Evolutionary conservation across 2,797 vertebrate genomes (phyloP).

Genomic region (Pristis pectinata): DNA sequence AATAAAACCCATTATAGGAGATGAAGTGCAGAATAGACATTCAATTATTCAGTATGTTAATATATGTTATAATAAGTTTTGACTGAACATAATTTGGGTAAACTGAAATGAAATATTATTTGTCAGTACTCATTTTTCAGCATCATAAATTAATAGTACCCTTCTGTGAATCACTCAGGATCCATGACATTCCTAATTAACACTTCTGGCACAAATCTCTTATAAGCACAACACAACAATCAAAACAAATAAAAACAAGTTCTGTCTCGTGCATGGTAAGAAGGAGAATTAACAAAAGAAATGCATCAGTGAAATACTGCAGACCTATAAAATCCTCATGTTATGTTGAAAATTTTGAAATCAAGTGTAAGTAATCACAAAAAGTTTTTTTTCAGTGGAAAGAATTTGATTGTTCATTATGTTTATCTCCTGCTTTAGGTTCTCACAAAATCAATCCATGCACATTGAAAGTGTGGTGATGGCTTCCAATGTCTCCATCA

Average conservation of each 20-base stretch:
- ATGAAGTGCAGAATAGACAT: not conserved
- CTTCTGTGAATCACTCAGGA: not conserved
- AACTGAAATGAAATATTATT: constrained; percentile 27
- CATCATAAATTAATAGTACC: not conserved
- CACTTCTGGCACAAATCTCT: not conserved
- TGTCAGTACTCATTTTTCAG: constrained; percentile 36
- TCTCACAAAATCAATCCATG: not conserved
- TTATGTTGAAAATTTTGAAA: not conserved
- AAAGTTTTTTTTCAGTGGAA: not conserved
- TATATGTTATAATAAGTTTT: constrained; percentile 29
- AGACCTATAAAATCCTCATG: not conserved
- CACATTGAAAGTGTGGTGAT: not conserved
- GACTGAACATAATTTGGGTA: constrained; percentile 16
- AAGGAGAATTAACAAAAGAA: not conserved
- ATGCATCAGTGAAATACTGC: not conserved
- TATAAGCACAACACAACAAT: not conserved
- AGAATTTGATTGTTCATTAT: not conserved
- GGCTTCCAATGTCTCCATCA: not conserved
- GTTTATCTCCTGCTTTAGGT: not conserved
- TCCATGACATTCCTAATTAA: constrained; percentile 11
- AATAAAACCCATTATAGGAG: not conserved
- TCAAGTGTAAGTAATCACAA: not conserved
- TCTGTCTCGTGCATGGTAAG: not conserved
- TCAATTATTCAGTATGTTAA: not conserved
- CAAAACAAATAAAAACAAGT: not conserved